These are phyloP conservation scores for Pocillopora meandrina DNA, from an alignment of 92 coral and sea anemone genomes.

Conservation along the genomic window DNA sequence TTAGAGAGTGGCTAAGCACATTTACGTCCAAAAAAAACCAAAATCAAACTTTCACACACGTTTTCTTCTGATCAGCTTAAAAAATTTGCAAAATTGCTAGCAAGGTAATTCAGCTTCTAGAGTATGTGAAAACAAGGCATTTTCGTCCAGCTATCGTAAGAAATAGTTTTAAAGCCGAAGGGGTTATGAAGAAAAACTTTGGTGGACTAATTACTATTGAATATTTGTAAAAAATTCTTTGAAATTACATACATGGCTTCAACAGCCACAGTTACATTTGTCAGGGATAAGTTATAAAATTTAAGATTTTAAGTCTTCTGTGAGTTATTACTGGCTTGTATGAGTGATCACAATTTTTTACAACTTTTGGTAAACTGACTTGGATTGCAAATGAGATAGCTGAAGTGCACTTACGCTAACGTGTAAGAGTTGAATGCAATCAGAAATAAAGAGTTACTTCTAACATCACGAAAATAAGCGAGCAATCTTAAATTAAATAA, in stretches of 20 bases:
- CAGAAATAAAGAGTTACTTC: not conserved
- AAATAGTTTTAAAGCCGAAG: not conserved
- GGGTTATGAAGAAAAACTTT: not conserved
- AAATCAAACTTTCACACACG: not conserved
- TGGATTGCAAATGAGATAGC: not conserved
- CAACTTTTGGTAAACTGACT: conserved; percentile 25
- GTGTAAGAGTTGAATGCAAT: too few species aligned
- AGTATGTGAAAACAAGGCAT: not conserved
- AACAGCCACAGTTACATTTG: not conserved
- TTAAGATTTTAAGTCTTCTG: not conserved
- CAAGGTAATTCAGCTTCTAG: not conserved
- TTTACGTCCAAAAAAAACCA: conserved; percentile 10
- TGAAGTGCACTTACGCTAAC: not conserved
- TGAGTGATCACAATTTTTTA: too few species aligned
- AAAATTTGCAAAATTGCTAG: not conserved
- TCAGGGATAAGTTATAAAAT: not conserved
- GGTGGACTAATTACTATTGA: not conserved
- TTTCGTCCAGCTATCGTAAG: not conserved
- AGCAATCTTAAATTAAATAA: not conserved
- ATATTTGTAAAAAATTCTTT: not conserved
- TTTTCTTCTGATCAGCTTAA: not conserved
- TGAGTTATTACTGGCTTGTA: not conserved
- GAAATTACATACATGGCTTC: not conserved
- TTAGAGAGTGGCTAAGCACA: not conserved
- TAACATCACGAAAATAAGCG: not conserved